phyloP scores from a whole-genome alignment of 2,797 vertebrate species.

The Pygocentrus nattereri region DNA sequence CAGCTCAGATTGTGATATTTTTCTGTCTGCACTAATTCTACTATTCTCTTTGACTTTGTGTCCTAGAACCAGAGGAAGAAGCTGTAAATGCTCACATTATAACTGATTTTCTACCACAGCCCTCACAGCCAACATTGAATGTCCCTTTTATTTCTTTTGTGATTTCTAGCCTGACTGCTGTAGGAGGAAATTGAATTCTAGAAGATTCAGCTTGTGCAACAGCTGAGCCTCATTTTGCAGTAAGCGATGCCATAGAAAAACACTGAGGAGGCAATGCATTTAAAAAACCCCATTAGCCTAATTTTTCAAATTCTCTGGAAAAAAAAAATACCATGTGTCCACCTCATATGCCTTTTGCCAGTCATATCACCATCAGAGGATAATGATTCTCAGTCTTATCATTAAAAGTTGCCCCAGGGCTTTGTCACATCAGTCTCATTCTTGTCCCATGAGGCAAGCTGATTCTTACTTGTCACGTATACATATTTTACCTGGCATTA shows the following conservation, averaged over 20 bases:
- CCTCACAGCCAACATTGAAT: neutral
- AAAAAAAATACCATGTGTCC: slow-evolving; percentile 44
- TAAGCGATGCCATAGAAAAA: slow-evolving; percentile 34
- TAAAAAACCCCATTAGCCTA: slow-evolving; percentile 57
- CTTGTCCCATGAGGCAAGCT: slow-evolving; percentile 42
- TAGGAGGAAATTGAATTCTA: slow-evolving; percentile 19
- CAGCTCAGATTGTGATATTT: neutral
- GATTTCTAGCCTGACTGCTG: neutral
- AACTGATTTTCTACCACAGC: neutral
- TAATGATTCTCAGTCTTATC: slow-evolving; percentile 55
- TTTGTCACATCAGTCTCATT: slow-evolving; percentile 48
- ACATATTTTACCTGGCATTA: neutral
- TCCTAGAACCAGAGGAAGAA: neutral
- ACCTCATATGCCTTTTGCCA: slow-evolving; percentile 41
- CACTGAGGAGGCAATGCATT: slow-evolving; percentile 44
- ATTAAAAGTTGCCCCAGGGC: slow-evolving; percentile 45
- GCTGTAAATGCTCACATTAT: neutral
- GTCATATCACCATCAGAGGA: slow-evolving; percentile 47
- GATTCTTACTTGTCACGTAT: slow-evolving; percentile 37
- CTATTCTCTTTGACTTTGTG: neutral
- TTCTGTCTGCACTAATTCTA: neutral
- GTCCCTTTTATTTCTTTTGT: slow-evolving; percentile 13
- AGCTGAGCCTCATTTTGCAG: slow-evolving; percentile 38
- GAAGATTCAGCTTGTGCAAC: slow-evolving; percentile 28
- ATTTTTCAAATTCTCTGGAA: slow-evolving; percentile 38